Base-by-base conservation (phyloP, 2,113 vertebrate species). In the Chaetorhynchus papuensis region DNA sequence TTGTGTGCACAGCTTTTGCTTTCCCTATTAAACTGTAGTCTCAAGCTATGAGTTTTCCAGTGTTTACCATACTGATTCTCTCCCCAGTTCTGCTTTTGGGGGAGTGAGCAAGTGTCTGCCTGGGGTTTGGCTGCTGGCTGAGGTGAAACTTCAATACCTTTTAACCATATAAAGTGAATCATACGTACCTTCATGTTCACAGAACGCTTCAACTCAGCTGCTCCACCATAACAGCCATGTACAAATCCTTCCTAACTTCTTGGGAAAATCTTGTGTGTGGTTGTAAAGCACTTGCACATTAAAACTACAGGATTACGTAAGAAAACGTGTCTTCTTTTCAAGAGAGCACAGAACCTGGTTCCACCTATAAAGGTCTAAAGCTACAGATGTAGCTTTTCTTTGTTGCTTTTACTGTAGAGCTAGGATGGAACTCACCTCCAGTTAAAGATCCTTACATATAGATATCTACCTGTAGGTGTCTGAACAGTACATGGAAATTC, bases 41-140 rank as follows among this genome's bases (percentile, higher is more conserved):
- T 41, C 16, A 41, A 41, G 2, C 41, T 17, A 23, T 27, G n/a
- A 18, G 4, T 47, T 82, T 41, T 68, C 16, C n/a, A 35, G 11
- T 12, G 45, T 53, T 75, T 68, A n/a, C 9, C 3, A 0, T 41
- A 54, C 26, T 15, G 16, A 9, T 41, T 35, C 30, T 47, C 11
- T 53, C 41, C 41, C 13, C 4, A 3, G 1, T 41, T 19, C 41
- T 31, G 11, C 8, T 45, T n/a, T 11, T 53, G 16, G 9, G 15
- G 7, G n/a, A 35, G 16, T n/a, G 69, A 82, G 17, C 0, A 1
- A 50, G 13, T 20, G 9, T 21, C 8, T 69, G 11, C 12, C 0
- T 1, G 24, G 30, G 9, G 11, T 24, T 68, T 54, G 21, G 30
- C 30, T 76, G 39, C n/a, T 69, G 78, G 24, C 27, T 61, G 21